Base-by-base conservation (phyloP, 2,113 vertebrate species). In the Muscicapa adusta region DNA sequence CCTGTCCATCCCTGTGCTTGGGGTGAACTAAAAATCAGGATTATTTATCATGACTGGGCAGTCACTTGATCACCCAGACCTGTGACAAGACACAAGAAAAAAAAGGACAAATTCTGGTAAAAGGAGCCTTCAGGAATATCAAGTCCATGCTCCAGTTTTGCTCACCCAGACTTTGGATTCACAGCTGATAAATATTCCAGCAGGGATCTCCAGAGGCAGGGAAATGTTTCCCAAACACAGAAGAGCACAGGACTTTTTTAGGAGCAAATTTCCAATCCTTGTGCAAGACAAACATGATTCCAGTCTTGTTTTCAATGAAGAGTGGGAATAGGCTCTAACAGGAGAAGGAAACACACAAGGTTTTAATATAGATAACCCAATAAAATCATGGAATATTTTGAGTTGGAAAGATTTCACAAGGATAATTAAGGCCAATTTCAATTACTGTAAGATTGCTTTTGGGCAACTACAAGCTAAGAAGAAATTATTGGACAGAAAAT, bases 291-390 rank as follows among this genome's bases (percentile, higher is more conserved):
- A 94, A 42, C 34, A 26, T 1, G 5, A 74, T 60, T 85, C 22
- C n/a, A 60, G 4, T 43, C 61, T 60, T 72, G 9, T 22, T 43
- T 60, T 33, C 73, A 84, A 4, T 26, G 31, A 71, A 71, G 12
- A 74, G 14, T 2, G 4, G 68, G 47, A n/a, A 43, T 2, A 18
- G 36, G 12, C 7, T 81, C 17, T 45, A 38, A 62, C 0, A 3
- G 28, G 31, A 70, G 54, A 75, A 85, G 24, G 66, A 81, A 88
- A 10, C 26, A 70, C 9, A 1, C 57, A 43, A 48, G 6, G 9
- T 5, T 80, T 34, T 57, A 66, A n/a, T 20, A 16, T 2, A 53
- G 16, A n/a, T 1, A 3, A 31, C 22, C 3, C 2, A 34, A n/a
- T 3, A 68, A 50, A 77, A 68, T 65, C 2, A 3, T 26, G 73